Evolutionary conservation across 2,797 vertebrate genomes (phyloP).

Genomic region (Enteromius trimaculatus): DNA sequence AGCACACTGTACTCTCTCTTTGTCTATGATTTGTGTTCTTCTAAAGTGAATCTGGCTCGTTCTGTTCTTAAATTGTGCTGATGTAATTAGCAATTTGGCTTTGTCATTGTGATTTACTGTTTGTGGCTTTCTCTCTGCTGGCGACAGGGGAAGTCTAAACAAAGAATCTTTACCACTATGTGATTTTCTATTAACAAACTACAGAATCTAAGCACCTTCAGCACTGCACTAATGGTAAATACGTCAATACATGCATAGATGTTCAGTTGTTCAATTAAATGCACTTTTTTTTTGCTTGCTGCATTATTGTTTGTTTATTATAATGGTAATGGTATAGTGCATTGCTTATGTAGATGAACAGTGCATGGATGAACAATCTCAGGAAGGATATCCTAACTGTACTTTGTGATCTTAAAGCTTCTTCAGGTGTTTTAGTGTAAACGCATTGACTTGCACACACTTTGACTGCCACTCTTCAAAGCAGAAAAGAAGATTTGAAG

Average conservation of each 20-base stretch:
- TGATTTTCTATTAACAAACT: slow-evolving; percentile 52
- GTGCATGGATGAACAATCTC: background rate
- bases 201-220: slow-evolving; percentile 30
- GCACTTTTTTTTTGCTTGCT: background rate
- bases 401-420: background rate
- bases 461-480: background rate
- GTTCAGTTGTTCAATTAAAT: slow-evolving; percentile 16
- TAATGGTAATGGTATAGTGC: too few species aligned
- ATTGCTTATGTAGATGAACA: slow-evolving; percentile 8
- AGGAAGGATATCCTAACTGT: background rate
- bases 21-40: slow-evolving; percentile 47
- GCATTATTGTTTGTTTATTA: background rate
- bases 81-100: slow-evolving; percentile 63
- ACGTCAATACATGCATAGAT: slow-evolving; percentile 28
- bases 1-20: slow-evolving; percentile 24
- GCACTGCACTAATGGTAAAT: slow-evolving; percentile 32
- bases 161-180: slow-evolving; percentile 40
- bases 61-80: slow-evolving; percentile 56
- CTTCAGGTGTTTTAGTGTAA: background rate
- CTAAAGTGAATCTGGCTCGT: slow-evolving; percentile 33
- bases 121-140: slow-evolving; percentile 47
- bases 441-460: background rate
- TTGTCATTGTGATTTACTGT: slow-evolving; percentile 66
- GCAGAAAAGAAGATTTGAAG: background rate
- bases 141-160: slow-evolving; percentile 53